These are phyloP conservation scores for Perognathus longimembris DNA, from an alignment of 2,113 vertebrate genomes.

Conservation along the genomic window DNA sequence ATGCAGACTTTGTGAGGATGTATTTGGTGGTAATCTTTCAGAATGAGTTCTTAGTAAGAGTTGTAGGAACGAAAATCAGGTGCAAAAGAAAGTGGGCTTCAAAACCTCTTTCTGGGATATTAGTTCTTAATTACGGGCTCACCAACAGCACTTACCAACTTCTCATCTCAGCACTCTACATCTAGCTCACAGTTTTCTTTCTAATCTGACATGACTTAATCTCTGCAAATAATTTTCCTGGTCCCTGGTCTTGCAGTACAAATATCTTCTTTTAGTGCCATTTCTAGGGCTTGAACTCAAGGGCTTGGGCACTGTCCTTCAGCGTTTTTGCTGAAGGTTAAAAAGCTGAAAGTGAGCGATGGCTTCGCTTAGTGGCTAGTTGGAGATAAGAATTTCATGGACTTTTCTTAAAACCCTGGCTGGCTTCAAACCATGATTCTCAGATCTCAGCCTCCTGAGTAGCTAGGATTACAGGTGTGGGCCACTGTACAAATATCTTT, in stretches of 20 bases:
- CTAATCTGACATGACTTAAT: background rate
- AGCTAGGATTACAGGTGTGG: too few species aligned
- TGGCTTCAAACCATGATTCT: too few species aligned
- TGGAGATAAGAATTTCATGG: too few species aligned
- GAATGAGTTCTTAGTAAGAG: background rate
- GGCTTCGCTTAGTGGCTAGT: too few species aligned
- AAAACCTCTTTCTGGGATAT: slow-evolving; percentile 1
- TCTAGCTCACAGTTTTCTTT: background rate
- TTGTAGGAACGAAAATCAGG: background rate
- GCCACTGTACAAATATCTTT: slow-evolving; percentile 1
- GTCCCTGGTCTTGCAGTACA: background rate
- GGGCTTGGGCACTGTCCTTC: too few species aligned
- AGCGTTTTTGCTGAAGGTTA: too few species aligned
- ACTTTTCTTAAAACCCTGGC: too few species aligned
- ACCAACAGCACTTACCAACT: background rate
- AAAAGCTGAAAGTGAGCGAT: too few species aligned
- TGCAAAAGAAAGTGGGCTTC: background rate
- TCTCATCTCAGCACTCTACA: too few species aligned
- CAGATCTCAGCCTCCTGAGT: too few species aligned
- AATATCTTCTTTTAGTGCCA: too few species aligned
- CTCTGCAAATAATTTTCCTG: background rate
- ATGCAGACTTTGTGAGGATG: background rate
- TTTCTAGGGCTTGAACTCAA: too few species aligned
- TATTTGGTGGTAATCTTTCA: slow-evolving; percentile 15
- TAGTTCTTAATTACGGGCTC: background rate